Evolutionary conservation across 2,113 vertebrate genomes (phyloP).

Genomic region (Osmerus eperlanus): DNA sequence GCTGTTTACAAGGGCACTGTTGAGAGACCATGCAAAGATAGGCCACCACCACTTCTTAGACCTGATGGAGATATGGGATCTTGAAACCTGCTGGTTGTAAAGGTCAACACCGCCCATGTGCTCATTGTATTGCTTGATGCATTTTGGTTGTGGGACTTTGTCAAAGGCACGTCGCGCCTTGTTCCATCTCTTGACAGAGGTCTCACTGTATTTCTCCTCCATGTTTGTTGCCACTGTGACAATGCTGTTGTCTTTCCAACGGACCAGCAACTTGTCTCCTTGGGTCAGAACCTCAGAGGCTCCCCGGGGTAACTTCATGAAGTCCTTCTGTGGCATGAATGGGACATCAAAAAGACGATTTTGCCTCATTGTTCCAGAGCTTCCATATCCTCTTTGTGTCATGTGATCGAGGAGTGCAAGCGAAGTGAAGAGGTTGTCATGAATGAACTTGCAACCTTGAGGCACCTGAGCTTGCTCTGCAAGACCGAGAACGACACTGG

Average conservation of each 20-base stretch:
- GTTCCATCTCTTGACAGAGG: background rate
- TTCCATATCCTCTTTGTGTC: slow-evolving; percentile 12
- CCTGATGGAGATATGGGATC: slow-evolving; percentile 11
- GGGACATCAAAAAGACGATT: slow-evolving; percentile 12
- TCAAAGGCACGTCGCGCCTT: background rate
- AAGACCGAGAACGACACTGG: slow-evolving; percentile 18
- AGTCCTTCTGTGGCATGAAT: slow-evolving; percentile 19
- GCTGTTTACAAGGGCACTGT: slow-evolving; percentile 20
- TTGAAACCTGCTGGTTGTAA: slow-evolving; percentile 9
- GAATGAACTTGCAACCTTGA: slow-evolving; percentile 18
- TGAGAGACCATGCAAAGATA: slow-evolving; percentile 18
- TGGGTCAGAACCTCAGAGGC: slow-evolving; percentile 4
- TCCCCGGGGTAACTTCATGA: slow-evolving; percentile 3
- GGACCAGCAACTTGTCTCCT: slow-evolving; percentile 12
- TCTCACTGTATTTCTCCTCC: background rate
- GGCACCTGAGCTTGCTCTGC: slow-evolving; percentile 18
- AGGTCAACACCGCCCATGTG: background rate
- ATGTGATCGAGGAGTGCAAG: slow-evolving; percentile 7
- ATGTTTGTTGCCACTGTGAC: background rate
- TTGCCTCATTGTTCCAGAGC: slow-evolving; percentile 16
- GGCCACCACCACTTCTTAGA: slow-evolving; percentile 23
- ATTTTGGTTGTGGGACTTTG: background rate
- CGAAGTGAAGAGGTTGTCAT: slow-evolving; percentile 13
- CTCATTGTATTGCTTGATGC: background rate
- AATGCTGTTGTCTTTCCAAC: slow-evolving; percentile 9